A percentile compares a stretch with the other conserved stretches of the same genome.
These are phyloP conservation scores for Drosophila maculinotata DNA, from an alignment of 2,888 invertebrate genomes.

Conservation along the genomic window DNA sequence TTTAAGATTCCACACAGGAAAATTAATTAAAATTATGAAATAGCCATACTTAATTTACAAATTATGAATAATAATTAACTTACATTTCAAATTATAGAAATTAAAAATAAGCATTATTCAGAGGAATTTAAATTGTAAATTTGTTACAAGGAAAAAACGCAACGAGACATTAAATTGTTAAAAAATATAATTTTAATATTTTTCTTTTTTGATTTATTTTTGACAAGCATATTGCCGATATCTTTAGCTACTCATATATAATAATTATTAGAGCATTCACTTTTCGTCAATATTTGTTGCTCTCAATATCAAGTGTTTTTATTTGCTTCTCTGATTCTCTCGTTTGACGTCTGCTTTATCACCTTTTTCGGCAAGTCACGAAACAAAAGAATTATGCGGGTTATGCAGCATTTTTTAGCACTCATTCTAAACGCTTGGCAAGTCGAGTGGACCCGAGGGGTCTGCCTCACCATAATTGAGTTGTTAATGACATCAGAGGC, in stretches of 20 bases:
- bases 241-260: slow-evolving; percentile 5
- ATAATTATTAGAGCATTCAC: slow-evolving; percentile 19
- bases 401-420: slow-evolving; percentile 22
- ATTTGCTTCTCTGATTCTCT: slow-evolving; percentile 17
- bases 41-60: no score
- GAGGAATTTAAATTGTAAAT: no score
- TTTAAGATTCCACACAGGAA: no score
- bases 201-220: neutral
- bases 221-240: neutral
- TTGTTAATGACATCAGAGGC: slow-evolving; percentile 70
- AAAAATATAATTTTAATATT: slow-evolving; percentile 6
- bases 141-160: no score
- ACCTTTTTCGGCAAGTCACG: slow-evolving; percentile 68
- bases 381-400: slow-evolving; percentile 61
- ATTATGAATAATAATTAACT: no score
- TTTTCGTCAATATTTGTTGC: slow-evolving; percentile 5
- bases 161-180: slow-evolving; percentile 5
- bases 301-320: slow-evolving; percentile 8
- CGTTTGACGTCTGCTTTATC: slow-evolving; percentile 61
- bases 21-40: no score
- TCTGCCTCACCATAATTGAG: slow-evolving; percentile 52
- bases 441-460: slow-evolving; percentile 21
- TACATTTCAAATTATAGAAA: no score
- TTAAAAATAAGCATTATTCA: no score
- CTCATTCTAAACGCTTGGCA: slow-evolving; percentile 39